A percentile compares a stretch with the other conserved stretches of the same genome.
These are phyloP conservation scores for Labia minor DNA, from an alignment of 2,888 invertebrate species.

Conservation along the genomic window DNA sequence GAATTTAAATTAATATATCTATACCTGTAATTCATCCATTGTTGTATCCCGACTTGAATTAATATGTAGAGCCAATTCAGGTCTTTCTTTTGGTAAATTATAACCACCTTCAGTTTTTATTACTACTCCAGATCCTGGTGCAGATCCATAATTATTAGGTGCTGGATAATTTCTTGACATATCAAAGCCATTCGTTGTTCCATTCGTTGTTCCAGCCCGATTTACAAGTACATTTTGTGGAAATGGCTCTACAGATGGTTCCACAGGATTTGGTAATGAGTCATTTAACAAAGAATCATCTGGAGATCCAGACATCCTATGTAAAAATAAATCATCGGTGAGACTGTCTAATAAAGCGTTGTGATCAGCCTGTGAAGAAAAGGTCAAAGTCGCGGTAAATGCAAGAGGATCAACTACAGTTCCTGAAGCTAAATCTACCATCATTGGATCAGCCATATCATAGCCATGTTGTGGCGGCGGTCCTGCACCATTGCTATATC, in stretches of 20 bases:
- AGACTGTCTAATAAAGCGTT: conserved; percentile 59
- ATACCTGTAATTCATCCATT: conserved; percentile 36
- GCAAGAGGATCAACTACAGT: conserved; percentile 69
- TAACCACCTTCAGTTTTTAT: conserved; percentile 14
- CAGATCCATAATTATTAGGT: conserved; percentile 25
- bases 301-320: conserved; percentile 47
- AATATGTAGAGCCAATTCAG: conserved; percentile 46
- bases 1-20: too few relatives aligned
- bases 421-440: conserved; percentile 68
- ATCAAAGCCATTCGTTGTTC: conserved; percentile 24
- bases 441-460: conserved; percentile 48
- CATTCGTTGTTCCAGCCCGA: conserved; percentile 30
- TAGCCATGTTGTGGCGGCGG: conserved; percentile 38
- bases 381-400: conserved; percentile 70
- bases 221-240: conserved; percentile 35
- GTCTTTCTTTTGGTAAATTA: conserved; percentile 38
- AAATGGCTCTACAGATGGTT: conserved; percentile 58
- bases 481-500: conserved; percentile 17
- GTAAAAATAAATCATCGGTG: conserved; percentile 69
- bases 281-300: conserved; percentile 31
- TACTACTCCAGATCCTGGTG: not conserved
- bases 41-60: conserved; percentile 33
- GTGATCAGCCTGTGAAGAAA: conserved; percentile 66
- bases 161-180: conserved; percentile 26
- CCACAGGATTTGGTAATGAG: conserved; percentile 43